Evolutionary conservation across 2,113 vertebrate genomes (phyloP).

Genomic region (Mesitornis unicolor): DNA sequence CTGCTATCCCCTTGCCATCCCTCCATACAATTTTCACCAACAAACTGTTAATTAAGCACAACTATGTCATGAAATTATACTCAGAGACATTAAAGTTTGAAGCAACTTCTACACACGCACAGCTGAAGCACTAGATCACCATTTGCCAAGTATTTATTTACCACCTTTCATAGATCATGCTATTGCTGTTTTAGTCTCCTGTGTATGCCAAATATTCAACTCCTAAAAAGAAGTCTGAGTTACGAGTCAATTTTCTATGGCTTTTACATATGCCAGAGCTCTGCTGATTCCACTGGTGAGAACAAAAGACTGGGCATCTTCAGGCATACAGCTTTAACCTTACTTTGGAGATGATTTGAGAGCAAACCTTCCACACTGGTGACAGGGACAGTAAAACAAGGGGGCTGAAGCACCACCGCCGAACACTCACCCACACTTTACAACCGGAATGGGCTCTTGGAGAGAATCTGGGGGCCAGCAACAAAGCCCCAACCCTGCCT

Average conservation of each 20-base stretch:
- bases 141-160: not conserved
- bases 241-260: not conserved
- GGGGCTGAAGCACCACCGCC: not conserved
- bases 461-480: not conserved
- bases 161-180: not conserved
- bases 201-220: not conserved
- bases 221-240: slow-evolving; percentile 41
- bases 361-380: not conserved
- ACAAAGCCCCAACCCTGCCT: not conserved
- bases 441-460: not conserved
- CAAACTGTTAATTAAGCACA: not conserved
- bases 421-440: not conserved
- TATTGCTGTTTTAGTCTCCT: not conserved
- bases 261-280: not conserved
- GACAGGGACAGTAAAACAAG: not conserved
- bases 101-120: not conserved
- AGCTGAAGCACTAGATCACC: not conserved
- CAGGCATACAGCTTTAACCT: not conserved
- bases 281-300: not conserved
- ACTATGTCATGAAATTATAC: not conserved
- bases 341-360: not conserved
- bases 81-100: not conserved
- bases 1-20: not conserved
- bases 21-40: not conserved
- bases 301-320: not conserved